Conservation (phyloP, 1,140 invertebrate genomes). For the Papilio glaucus region DNA sequence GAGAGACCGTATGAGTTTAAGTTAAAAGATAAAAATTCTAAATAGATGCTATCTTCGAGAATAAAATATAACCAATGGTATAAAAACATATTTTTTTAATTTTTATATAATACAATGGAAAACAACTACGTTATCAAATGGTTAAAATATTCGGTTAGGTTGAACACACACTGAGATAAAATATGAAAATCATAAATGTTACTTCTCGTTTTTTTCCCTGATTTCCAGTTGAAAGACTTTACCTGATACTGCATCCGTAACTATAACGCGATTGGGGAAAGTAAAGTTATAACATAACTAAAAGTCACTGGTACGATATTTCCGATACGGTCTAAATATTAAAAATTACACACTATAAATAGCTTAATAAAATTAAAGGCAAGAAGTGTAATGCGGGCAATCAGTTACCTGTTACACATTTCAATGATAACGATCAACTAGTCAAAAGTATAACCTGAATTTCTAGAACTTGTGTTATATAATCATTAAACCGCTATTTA, state of each 20-base stretch:
- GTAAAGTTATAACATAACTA: not conserved
- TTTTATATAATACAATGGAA: no score
- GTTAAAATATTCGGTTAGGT: no score
- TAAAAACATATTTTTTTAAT: no score
- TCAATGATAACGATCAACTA: not conserved
- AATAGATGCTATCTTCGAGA: not conserved
- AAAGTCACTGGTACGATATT: not conserved
- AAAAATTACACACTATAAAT: not conserved
- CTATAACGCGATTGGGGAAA: no score
- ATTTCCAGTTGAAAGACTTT: no score
- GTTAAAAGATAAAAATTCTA: not conserved
- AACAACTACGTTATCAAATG: no score
- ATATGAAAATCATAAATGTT: no score
- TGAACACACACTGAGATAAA: no score
- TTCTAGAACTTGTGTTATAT: slow-evolving; percentile 19
- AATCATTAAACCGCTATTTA: not conserved
- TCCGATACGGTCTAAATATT: not conserved
- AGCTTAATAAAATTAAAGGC: not conserved
- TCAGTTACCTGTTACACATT: not conserved
- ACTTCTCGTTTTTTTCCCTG: no score
- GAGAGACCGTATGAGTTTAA: not conserved
- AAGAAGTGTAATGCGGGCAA: not conserved
- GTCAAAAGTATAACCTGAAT: slow-evolving; percentile 18
- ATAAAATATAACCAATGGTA: no score
- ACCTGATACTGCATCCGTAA: no score